Conservation (phyloP, 2,888 invertebrate species). For the Trichopria drosophilae region DNA sequence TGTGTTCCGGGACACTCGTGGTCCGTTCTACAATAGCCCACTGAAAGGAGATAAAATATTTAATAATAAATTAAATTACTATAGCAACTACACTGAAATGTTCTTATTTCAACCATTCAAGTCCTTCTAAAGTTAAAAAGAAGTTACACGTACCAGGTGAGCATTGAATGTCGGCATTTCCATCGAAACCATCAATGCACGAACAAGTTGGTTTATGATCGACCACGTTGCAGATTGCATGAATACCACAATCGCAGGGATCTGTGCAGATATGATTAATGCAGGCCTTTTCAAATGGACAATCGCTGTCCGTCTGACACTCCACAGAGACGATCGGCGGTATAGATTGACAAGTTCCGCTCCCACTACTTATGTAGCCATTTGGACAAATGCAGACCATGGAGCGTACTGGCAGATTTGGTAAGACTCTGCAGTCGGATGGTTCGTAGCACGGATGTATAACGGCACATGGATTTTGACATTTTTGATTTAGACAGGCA, state of each 20-base stretch:
- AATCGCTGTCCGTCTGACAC: conserved; percentile 78
- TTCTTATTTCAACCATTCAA: not conserved
- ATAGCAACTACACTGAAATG: not conserved
- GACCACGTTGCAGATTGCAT: conserved; percentile 81
- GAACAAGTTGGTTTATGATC: conserved; percentile 87
- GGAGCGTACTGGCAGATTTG: conserved; percentile 81
- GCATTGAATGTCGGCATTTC: conserved; percentile 83
- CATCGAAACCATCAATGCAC: conserved; percentile 80
- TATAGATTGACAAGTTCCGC: conserved; percentile 78
- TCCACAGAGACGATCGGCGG: conserved; percentile 66
- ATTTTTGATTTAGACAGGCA: conserved; percentile 81
- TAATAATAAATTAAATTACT: not conserved
- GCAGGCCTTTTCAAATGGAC: conserved; percentile 77
- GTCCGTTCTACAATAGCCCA: conserved; percentile 71
- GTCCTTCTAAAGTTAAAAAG: not conserved
- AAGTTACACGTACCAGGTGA: conserved; percentile 60
- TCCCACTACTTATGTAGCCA: conserved; percentile 83
- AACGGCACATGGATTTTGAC: conserved; percentile 79
- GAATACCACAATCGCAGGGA: conserved; percentile 83
- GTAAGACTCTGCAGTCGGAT: conserved; percentile 78
- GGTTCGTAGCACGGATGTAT: conserved; percentile 80
- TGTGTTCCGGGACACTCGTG: conserved; percentile 81
- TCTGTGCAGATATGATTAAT: conserved; percentile 77
- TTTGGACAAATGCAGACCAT: conserved; percentile 89
- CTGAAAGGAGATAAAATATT: conserved; percentile 37